Conservation (phyloP, 2,888 invertebrate genomes). For the Pachydiplax longipennis region DNA sequence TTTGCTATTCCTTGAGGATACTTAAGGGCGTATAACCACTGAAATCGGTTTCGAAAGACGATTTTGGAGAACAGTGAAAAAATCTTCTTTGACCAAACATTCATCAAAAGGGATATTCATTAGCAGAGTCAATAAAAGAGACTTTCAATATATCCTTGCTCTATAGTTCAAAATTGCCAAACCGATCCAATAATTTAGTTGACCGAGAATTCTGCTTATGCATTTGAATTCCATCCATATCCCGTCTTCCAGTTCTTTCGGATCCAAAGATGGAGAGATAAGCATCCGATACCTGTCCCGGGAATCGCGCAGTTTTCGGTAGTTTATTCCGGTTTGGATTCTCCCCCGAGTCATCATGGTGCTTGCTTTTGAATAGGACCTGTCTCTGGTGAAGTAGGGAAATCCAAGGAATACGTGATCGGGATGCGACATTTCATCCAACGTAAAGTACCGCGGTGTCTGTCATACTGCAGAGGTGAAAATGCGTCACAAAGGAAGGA, state of each 20-base stretch:
- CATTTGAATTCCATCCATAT: not conserved
- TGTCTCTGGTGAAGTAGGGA: not conserved
- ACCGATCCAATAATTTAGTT: too few species aligned
- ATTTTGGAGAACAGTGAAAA: too few species aligned
- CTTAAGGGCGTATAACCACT: too few species aligned
- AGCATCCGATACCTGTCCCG: not conserved
- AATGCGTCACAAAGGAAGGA: not conserved
- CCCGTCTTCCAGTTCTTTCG: not conserved
- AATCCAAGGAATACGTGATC: not conserved
- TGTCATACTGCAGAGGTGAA: not conserved
- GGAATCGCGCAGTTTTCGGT: not conserved
- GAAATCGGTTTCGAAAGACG: too few species aligned
- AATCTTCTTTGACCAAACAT: too few species aligned
- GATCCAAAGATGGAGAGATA: not conserved
- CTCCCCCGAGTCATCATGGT: not conserved
- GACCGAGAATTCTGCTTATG: too few species aligned
- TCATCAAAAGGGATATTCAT: too few species aligned
- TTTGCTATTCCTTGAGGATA: too few species aligned
- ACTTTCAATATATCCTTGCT: too few species aligned
- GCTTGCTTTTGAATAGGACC: not conserved
- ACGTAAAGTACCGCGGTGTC: not conserved
- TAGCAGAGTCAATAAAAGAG: too few species aligned
- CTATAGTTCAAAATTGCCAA: too few species aligned
- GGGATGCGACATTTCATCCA: not conserved
- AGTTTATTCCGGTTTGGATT: not conserved